Evolutionary conservation across 2,797 vertebrate species (phyloP).

Genomic region (Lates japonicus): DNA sequence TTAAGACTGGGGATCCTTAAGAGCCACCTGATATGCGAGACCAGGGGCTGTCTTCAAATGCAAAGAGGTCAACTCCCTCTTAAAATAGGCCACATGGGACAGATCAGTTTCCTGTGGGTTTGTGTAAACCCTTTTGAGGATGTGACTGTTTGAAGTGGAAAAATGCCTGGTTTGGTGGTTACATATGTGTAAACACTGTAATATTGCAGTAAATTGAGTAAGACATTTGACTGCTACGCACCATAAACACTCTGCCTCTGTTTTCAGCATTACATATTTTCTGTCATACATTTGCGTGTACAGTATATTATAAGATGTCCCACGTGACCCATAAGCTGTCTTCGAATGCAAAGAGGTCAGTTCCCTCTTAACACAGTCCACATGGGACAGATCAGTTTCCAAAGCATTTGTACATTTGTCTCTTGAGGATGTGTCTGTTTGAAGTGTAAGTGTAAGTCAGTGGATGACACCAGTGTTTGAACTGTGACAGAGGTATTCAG

Average conservation of each 20-base stretch:
- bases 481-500: background rate
- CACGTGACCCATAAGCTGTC: background rate
- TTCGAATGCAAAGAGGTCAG: conserved; percentile 45
- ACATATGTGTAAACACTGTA: background rate
- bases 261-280: background rate
- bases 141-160: conserved; percentile 27
- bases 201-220: too few relatives aligned
- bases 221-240: background rate
- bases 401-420: background rate
- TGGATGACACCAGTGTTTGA: background rate
- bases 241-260: background rate
- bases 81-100: conserved; percentile 32
- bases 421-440: conserved; percentile 20
- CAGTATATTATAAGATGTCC: background rate
- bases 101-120: conserved; percentile 16
- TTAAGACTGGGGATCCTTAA: background rate
- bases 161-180: background rate
- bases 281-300: background rate
- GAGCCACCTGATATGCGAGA: conserved; percentile 14
- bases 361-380: conserved; percentile 30
- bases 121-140: conserved; percentile 9
- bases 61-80: conserved; percentile 44
- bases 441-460: conserved; percentile 22
- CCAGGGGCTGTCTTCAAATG: conserved; percentile 4
- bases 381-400: conserved; percentile 38